Base-by-base conservation (phyloP, 2,888 invertebrate genomes). In the Chrysomela aeneicollis region DNA sequence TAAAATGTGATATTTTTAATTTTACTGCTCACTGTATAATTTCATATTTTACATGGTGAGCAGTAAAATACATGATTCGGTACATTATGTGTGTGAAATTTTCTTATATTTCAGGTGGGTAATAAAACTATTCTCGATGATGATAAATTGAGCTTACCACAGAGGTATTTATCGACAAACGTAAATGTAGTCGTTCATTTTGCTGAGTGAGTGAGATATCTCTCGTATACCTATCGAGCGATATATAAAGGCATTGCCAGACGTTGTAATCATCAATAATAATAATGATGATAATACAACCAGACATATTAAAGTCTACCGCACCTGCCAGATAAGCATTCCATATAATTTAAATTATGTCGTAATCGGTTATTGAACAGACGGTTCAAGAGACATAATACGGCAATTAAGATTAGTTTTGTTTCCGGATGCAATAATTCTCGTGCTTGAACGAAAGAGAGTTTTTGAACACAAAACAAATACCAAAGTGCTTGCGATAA, bases 401-500 rank as follows among this genome's bases (percentile, higher is more conserved):
- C 22, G 46, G 57, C 19, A 57, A 57, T 57, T 57, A 57, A 57
- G n/a, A 47, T 57, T 26, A 35, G 19, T 46, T 47, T 57, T 46
- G 42, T 4, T 10, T 57, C 47, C 57, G 46, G 26, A 57, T 22
- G 32, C 42, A 37, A 55, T 55, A 42, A 42, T 32, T 37, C 15
- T 18, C 22, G 12, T n/a, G n/a, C 9, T 46, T 26, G 37, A 17
- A 18, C 10, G 21, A 12, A 15, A 55, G 42, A 19, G 46, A 42
- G 30, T 37, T 54, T 57, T 15, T 15, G 15, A 42, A 42, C 12
- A 4, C 35, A 35, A 35, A 35, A 35, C 9, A 8, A 35, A 35
- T 35, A 26, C 12, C 35, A 35, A 12, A 35, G 1, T 35, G 6
- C 35, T 35, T 9, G 10, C 2, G 12, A 35, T 5, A 35, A 12